Conservation (phyloP, 2,113 vertebrate species). For the Prochilodus magdalenae region DNA sequence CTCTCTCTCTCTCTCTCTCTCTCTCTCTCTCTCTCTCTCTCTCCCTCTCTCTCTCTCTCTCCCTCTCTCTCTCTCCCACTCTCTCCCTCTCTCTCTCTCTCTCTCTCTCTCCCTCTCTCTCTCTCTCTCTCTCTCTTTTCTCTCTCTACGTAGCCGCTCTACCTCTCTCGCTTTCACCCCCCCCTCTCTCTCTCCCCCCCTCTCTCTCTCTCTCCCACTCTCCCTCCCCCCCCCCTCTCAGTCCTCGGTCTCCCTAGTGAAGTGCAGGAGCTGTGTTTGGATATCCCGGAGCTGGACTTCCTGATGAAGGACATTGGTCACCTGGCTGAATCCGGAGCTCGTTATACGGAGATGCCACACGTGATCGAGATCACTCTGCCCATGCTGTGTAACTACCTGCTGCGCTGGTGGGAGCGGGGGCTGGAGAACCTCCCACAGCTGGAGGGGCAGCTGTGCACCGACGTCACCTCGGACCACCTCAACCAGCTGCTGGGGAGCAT, state of each 20-base stretch:
- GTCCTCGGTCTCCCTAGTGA: conserved; percentile 89
- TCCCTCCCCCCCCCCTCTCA: conserved; percentile 44
- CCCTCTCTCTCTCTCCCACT: too few species aligned
- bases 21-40: too few species aligned
- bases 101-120: too few species aligned
- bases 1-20: too few species aligned
- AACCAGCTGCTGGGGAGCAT: conserved; percentile 94
- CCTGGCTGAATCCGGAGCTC: conserved; percentile 92
- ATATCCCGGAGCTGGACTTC: conserved; percentile 87
- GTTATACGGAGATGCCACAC: conserved; percentile 96
- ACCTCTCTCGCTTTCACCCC: too few species aligned
- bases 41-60: too few species aligned
- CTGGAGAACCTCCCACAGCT: conserved; percentile 79
- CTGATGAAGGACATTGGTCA: conserved; percentile 89
- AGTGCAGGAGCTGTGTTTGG: conserved; percentile 91
- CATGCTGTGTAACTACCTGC: conserved; percentile 95
- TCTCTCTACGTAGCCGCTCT: too few species aligned
- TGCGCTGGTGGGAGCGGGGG: conserved; percentile 94
- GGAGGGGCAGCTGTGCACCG: conserved; percentile 82
- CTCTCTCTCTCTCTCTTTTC: too few species aligned
- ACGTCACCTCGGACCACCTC: conserved; percentile 88
- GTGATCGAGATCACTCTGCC: conserved; percentile 94
- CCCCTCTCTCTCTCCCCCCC: too few species aligned
- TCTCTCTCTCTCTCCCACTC: neutral
- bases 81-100: too few species aligned